phyloP scores from a whole-genome alignment of 1,140 invertebrate species.

The Tetragnatha versicolor region DNA sequence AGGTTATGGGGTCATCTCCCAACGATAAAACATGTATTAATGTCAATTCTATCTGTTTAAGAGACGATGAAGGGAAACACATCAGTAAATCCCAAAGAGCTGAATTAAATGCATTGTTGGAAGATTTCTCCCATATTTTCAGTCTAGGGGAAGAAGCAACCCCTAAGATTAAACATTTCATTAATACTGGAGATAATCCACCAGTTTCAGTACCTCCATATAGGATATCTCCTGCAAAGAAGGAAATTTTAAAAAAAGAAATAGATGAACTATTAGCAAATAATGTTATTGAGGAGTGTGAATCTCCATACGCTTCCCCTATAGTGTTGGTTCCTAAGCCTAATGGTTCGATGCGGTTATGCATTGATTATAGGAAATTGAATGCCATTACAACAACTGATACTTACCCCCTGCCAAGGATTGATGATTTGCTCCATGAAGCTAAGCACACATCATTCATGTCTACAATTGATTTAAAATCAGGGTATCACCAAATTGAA shows the following conservation, averaged over 20 bases:
- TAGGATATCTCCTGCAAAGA: neutral
- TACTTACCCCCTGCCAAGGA: conserved; percentile 1
- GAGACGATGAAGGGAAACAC: neutral
- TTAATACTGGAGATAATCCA: neutral
- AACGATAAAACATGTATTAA: too few species aligned
- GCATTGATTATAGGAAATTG: neutral
- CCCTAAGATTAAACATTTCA: neutral
- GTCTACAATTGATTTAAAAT: conserved; percentile 17
- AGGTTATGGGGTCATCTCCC: too few species aligned
- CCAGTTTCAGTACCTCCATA: neutral
- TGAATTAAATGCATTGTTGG: neutral
- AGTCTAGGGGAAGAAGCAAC: neutral
- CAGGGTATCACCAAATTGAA: neutral
- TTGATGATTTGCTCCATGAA: neutral
- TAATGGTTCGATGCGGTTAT: neutral
- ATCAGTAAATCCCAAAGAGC: neutral
- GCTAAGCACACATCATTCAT: neutral
- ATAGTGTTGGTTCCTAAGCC: neutral
- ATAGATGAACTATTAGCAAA: neutral
- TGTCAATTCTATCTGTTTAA: neutral
- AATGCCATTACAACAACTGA: neutral
- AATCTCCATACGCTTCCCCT: neutral
- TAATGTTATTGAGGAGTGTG: neutral
- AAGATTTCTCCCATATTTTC: neutral
- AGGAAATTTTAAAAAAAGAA: neutral